Evolutionary conservation across 2,888 invertebrate species (phyloP), one percentile per base, ranked within the genome.

Genomic region (Tetranychus truncatus): DNA sequence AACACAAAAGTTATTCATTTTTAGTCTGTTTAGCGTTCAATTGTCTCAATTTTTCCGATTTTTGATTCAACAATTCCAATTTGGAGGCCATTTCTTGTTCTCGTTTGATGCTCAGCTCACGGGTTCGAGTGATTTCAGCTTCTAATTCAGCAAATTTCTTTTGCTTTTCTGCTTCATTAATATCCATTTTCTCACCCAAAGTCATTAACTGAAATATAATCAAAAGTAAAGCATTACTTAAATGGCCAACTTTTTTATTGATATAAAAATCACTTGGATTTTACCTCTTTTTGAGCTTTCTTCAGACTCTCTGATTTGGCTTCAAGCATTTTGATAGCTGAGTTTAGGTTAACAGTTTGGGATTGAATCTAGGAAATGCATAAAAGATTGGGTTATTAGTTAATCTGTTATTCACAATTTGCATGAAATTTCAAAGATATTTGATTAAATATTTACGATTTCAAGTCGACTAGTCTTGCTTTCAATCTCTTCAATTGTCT

Each of bases 11-110:
- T 55, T 15, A 55, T 55, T 55, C 11, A 7, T 55, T 55, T 55
- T 55, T 9, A 55, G 3, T 55, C 15, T 55, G 55, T 55, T 55
- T 69, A 5, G n/a, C 69, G 9, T 20, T 69, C 4, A 69, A 20
- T 21, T 69, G 21, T 5, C 34, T 69, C 21, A 69, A 24, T 69
- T 21, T 69, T 11, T 20, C 69, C 5, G 20, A 11, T 69, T 69
- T 69, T 69, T 69, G 21, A 11, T 69, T 24, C n/a, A 69, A 4
- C 20, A 69, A 11, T 24, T 69, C 34, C 69, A 69, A 69, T 69
- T 69, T 69, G 18, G 18, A 18, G 34, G 34, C 69, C 69, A 69
- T 69, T 69, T 69, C 69, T 21, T 69, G 9, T 69, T 69, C 69
- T 21, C 69, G 69, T 69, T 69, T 69, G 34, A 69, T 24, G 20